Percentiles rank a stretch among this genome's conserved stretches.
Evolutionary conservation across 2,113 vertebrate species (phyloP).

Genomic region (Steatornis caripensis): DNA sequence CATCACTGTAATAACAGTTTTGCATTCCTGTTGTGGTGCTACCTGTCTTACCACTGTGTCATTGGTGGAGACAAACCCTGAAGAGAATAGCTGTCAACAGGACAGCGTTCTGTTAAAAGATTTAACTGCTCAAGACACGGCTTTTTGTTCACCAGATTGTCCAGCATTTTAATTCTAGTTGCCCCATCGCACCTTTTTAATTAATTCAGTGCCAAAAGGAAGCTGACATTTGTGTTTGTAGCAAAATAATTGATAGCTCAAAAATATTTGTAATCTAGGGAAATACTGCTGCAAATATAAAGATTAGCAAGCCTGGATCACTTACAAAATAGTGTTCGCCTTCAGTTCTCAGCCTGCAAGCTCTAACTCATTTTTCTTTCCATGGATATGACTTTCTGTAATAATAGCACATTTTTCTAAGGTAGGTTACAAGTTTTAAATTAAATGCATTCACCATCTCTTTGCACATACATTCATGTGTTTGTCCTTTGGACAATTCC

Average conservation of each 20-base stretch:
- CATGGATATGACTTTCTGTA: background rate
- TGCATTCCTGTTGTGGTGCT: background rate
- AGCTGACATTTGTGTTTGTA: background rate
- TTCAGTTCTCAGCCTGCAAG: background rate
- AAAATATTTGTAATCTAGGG: background rate
- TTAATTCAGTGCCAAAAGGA: background rate
- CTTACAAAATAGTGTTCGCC: background rate
- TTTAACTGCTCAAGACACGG: background rate
- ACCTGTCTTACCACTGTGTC: background rate
- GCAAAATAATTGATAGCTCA: background rate
- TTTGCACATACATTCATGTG: background rate
- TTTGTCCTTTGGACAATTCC: background rate
- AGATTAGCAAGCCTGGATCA: background rate
- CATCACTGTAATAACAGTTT: background rate
- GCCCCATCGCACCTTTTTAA: background rate
- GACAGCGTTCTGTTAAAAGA: background rate
- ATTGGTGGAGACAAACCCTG: background rate
- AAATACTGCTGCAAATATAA: background rate
- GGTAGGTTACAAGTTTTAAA: background rate
- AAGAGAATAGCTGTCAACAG: background rate
- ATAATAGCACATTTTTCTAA: background rate
- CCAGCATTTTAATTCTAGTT: background rate
- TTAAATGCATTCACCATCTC: background rate
- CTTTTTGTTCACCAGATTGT: background rate
- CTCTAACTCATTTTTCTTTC: background rate